Percentiles rank a stretch among this genome's conserved stretches.
These are phyloP conservation scores for Lasioglossum pauxillum DNA, from an alignment of 2,888 invertebrate species.

Conservation along the genomic window DNA sequence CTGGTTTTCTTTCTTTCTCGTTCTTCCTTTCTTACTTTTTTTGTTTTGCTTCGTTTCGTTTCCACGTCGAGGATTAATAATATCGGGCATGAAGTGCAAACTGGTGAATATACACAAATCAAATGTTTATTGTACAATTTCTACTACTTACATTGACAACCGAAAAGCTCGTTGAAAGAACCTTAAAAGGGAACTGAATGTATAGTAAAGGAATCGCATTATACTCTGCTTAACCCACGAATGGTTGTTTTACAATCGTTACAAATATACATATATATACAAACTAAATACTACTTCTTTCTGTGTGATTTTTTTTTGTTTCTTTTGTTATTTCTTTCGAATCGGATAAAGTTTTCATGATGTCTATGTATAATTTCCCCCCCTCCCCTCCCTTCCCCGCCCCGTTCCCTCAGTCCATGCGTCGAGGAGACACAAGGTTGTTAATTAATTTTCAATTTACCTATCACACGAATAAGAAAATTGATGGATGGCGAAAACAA, in stretches of 20 bases:
- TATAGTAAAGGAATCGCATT: constrained; percentile 65
- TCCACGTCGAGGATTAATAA: constrained; percentile 70
- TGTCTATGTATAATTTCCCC: constrained; percentile 45
- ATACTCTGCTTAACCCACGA: constrained; percentile 69
- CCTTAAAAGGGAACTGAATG: constrained; percentile 69
- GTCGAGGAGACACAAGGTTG: constrained; percentile 32
- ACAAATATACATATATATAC: constrained; percentile 76
- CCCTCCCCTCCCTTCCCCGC: not conserved
- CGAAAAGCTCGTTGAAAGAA: constrained; percentile 76
- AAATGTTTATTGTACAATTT: constrained; percentile 78
- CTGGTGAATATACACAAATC: constrained; percentile 75
- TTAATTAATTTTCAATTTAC: constrained; percentile 41
- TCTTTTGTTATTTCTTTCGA: constrained; percentile 36
- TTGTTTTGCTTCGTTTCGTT: constrained; percentile 8
- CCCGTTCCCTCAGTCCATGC: not conserved
- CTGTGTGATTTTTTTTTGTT: not conserved
- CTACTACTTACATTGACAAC: constrained; percentile 78
- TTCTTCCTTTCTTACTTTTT: constrained; percentile 43
- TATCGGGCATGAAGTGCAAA: constrained; percentile 76
- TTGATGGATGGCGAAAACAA: constrained; percentile 68
- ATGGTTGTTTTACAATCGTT: constrained; percentile 74
- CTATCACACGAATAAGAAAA: constrained; percentile 59
- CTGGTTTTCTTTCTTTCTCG: constrained; percentile 17
- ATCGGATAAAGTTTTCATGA: constrained; percentile 66
- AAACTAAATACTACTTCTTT: constrained; percentile 71